These are phyloP conservation scores for Pluvialis apricaria DNA, from an alignment of 2,113 vertebrate species.

Conservation along the genomic window DNA sequence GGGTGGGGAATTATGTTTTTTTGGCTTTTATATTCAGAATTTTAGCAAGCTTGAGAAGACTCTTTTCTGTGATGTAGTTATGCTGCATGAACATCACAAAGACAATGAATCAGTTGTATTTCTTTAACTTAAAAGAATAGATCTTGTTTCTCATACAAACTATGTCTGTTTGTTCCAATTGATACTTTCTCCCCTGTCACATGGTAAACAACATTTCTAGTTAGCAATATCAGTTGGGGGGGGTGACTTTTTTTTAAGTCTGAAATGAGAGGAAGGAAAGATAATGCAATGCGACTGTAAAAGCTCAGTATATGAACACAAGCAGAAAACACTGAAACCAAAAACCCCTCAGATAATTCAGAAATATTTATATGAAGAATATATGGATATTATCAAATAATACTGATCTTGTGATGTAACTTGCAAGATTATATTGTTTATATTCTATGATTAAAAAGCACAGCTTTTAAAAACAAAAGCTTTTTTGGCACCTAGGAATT, in stretches of 20 bases:
- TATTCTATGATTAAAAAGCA: too few species aligned
- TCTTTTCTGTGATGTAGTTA: neutral
- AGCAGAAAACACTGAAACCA: too few species aligned
- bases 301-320: too few species aligned
- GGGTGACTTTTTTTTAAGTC: neutral
- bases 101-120: neutral
- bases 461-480: too few species aligned
- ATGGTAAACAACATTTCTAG: neutral
- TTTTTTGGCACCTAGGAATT: too few species aligned
- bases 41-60: neutral
- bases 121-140: neutral
- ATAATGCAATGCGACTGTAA: neutral
- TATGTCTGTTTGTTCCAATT: neutral
- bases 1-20: neutral
- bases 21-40: neutral
- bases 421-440: too few species aligned
- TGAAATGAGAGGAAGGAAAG: neutral
- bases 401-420: too few species aligned
- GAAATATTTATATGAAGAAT: too few species aligned
- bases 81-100: neutral
- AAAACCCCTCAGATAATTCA: too few species aligned
- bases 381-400: too few species aligned
- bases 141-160: neutral
- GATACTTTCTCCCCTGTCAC: neutral
- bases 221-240: neutral